Base-by-base conservation (phyloP, 2,797 vertebrate genomes). In the Mus spretus region DNA sequence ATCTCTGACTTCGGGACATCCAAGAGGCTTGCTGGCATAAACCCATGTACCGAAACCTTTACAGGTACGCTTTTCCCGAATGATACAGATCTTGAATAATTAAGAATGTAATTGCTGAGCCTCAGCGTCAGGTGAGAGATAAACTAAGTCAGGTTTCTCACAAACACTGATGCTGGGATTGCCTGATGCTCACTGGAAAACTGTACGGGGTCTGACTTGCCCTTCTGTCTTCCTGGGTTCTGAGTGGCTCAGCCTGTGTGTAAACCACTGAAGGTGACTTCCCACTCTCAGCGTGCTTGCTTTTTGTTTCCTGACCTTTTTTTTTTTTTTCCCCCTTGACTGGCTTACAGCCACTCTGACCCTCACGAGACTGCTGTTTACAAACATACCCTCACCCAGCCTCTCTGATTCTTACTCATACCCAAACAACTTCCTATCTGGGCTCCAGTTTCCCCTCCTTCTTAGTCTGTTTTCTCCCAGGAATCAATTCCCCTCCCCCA, bases 1-100 rank as follows among this genome's bases (percentile, higher is more conserved):
- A 99, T 99, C 97, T 99, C 99, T 0, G 99, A 99, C 98, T 99
- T 99, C 85, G 99, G 99, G 94, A 99, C 99, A 34, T 99, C 99
- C 37, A 99, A 99, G 98, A 99, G 99, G 92, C 98, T 99, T 96
- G 99, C 99, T 91, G 99, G 99, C 97, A 99, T 99, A 98, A 99
- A 99, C 98, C 99, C 99, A 37, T 99, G 99, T 98, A 99, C 99
- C 13, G 99, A 99, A 98, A 99, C 99, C 0, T 99, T 99, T 98
- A 99, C 99, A 98, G 99, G 99, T 99, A 99, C 89, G 96, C 97
- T 96, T 93, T 94, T 59, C 40, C 67, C 6, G 67, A 67, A 86
- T 50, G 78, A 95, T 94, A 94, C 37, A 77, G 84, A 93, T 89
- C 92, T 97, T 77, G 26, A 22, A 6, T 96, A 95, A 95, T 95